A percentile compares a stretch with the other conserved stretches of the same genome.
phyloP scores from a whole-genome alignment of 2,113 vertebrate genomes.

The Motacilla tschutschensis region DNA sequence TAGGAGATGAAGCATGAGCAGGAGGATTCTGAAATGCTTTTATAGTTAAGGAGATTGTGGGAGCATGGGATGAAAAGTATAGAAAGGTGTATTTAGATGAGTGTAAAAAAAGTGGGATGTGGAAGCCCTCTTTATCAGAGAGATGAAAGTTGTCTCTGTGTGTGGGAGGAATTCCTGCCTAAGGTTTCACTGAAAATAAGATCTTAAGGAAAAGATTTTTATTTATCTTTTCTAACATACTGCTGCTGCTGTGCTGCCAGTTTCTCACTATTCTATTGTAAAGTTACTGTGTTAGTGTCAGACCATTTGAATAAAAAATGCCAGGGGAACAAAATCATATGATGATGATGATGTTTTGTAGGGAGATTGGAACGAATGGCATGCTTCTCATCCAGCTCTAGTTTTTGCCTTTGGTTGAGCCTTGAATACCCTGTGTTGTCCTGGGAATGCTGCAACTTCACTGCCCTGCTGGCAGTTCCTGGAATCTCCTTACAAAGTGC shows the following conservation, averaged over 20 bases:
- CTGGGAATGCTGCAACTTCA: background rate
- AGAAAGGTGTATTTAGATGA: background rate
- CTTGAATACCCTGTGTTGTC: background rate
- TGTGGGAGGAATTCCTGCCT: background rate
- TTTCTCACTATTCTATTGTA: background rate
- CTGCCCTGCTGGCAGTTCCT: fast-evolving
- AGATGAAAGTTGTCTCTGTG: background rate
- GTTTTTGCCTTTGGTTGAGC: background rate
- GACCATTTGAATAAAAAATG: background rate
- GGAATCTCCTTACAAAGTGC: background rate
- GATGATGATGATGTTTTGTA: background rate
- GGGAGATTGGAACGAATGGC: background rate
- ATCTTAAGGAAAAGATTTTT: background rate
- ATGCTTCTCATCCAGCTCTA: background rate
- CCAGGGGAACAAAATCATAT: background rate
- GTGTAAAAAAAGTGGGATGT: background rate
- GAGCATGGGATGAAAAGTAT: background rate
- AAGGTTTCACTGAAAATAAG: background rate
- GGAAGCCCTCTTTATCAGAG: background rate
- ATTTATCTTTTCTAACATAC: background rate
- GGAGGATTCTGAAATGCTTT: background rate
- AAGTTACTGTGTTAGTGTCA: background rate
- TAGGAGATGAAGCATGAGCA: background rate
- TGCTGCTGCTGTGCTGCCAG: background rate
- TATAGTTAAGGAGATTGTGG: background rate